Percentiles rank a stretch among this genome's conserved stretches.
phyloP scores from a whole-genome alignment of 2,797 vertebrate genomes.

The Thamnophis elegans region DNA sequence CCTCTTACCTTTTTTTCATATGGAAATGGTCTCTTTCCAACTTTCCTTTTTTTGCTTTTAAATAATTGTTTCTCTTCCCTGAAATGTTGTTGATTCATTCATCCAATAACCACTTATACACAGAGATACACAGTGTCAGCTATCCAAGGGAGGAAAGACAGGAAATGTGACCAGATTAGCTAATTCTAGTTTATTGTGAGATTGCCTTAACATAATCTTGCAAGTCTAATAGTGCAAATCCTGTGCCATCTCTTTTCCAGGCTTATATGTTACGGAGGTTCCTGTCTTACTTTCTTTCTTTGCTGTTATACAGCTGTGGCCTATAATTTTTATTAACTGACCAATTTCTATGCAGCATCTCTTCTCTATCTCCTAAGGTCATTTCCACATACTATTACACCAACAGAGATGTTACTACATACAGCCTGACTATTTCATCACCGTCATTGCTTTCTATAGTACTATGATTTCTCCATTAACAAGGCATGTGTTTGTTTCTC shows the following conservation, averaged over 20 bases:
- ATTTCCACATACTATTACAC: background rate
- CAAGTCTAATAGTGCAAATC: background rate
- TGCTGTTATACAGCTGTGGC: background rate
- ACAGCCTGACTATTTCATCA: background rate
- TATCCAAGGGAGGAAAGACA: background rate
- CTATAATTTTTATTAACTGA: background rate
- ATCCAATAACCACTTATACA: background rate
- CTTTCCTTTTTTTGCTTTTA: slow-evolving; percentile 40
- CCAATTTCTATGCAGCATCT: background rate
- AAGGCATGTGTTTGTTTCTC: slow-evolving; percentile 4
- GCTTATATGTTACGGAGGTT: background rate
- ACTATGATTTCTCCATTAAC: slow-evolving; percentile 34
- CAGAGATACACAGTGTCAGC: background rate
- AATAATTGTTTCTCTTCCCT: slow-evolving; percentile 23
- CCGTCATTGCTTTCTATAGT: slow-evolving; percentile 2
- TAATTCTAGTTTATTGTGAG: background rate
- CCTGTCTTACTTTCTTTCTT: background rate
- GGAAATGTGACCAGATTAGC: background rate
- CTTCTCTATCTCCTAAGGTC: background rate
- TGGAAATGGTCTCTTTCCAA: background rate
- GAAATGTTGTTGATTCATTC: slow-evolving; percentile 17
- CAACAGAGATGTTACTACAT: background rate
- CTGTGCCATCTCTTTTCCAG: background rate
- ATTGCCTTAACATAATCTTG: background rate
- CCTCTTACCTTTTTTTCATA: background rate